Conservation (phyloP, 2,888 invertebrate species). For the Trissolcus japonicus region DNA sequence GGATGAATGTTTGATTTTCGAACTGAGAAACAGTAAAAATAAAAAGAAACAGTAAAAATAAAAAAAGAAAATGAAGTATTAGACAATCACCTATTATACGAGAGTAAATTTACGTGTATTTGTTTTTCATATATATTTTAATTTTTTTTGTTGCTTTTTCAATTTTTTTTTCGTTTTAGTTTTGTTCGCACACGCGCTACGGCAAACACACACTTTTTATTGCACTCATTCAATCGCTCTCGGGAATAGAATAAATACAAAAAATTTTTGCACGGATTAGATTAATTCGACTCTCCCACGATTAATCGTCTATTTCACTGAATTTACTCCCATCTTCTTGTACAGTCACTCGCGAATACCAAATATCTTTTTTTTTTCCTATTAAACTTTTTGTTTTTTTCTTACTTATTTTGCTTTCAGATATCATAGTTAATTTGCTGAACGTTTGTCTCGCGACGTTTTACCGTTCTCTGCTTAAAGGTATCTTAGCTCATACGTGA, state of each 20-base stretch:
- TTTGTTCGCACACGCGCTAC: conserved; percentile 15
- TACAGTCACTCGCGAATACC: conserved; percentile 19
- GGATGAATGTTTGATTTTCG: conserved; percentile 13
- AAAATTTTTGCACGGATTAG: conserved; percentile 41
- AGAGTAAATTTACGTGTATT: conserved; percentile 33
- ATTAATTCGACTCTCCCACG: conserved; percentile 25
- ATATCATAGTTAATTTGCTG: background rate
- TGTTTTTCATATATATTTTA: conserved; percentile 23
- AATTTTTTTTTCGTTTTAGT: conserved; percentile 15
- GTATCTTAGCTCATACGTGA: conserved; percentile 35
- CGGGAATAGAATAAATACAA: conserved; percentile 47
- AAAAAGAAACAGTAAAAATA: conserved; percentile 1
- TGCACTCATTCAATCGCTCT: conserved; percentile 40
- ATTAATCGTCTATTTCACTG: conserved; percentile 25
- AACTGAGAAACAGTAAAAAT: background rate
- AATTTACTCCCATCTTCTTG: conserved; percentile 6
- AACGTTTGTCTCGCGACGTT: background rate
- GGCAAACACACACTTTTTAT: conserved; percentile 24
- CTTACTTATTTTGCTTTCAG: background rate
- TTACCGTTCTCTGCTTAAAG: conserved; percentile 21
- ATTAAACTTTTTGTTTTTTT: conserved; percentile 9
- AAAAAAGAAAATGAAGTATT: conserved; percentile 16
- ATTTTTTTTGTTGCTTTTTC: conserved; percentile 20
- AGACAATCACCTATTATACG: conserved; percentile 30
- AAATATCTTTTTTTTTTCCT: conserved; percentile 8